Evolutionary conservation across 53 echinoderm and acorn worm species (phyloP).

Genomic region (Luidia sarsii): DNA sequence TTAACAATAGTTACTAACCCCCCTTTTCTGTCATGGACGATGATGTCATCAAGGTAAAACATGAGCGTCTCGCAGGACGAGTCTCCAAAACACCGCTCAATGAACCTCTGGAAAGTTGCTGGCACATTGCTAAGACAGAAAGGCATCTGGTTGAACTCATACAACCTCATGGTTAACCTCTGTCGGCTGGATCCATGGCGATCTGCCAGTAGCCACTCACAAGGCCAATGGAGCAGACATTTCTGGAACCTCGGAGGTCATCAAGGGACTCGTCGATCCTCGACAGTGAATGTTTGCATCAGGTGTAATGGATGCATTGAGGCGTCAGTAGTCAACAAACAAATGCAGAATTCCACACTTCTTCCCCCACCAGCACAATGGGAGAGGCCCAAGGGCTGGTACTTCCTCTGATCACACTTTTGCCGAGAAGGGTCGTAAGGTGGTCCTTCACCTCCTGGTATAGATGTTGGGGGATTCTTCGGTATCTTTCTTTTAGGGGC

Average conservation of each 20-base stretch:
- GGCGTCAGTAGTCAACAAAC: slow-evolving; percentile 47
- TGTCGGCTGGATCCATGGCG: no score
- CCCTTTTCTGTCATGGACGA: no score
- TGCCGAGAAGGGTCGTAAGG: slow-evolving; percentile 11
- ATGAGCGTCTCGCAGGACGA: slow-evolving; percentile 4
- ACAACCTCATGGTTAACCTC: slow-evolving; percentile 23
- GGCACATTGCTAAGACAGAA: no score
- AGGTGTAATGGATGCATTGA: slow-evolving; percentile 18
- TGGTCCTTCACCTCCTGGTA: no score
- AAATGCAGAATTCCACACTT: slow-evolving; percentile 13
- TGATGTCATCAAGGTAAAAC: no score
- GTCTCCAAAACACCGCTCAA: slow-evolving; percentile 23
- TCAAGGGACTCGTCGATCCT: no score
- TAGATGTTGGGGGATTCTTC: slow-evolving; percentile 41
- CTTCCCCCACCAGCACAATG: slow-evolving; percentile 11
- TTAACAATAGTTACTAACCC: no score
- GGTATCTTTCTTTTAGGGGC: no score
- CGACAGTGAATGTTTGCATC: slow-evolving; percentile 53
- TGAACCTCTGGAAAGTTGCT: slow-evolving; percentile 17
- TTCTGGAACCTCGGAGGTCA: slow-evolving; percentile 36
- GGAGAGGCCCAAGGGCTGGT: no score
- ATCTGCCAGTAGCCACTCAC: slow-evolving; percentile 57
- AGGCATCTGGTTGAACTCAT: slow-evolving; percentile 26
- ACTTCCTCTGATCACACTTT: slow-evolving; percentile 40
- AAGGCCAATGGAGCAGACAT: slow-evolving; percentile 50